Conservation (phyloP, 2,888 invertebrate genomes). For the Synergus gifuensis region DNA sequence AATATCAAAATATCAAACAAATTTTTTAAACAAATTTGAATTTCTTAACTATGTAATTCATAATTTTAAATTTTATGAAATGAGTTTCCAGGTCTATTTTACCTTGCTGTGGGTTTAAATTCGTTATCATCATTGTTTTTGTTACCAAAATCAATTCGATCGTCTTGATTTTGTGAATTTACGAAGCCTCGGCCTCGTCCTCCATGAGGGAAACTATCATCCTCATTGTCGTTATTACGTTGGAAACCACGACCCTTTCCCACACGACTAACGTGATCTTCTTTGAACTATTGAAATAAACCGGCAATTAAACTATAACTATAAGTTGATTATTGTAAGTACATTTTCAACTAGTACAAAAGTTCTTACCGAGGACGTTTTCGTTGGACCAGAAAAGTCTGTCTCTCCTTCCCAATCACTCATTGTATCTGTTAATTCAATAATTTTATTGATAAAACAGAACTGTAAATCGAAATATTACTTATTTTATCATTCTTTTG, state of each 20-base stretch:
- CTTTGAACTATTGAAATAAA: neutral
- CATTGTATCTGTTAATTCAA: conserved; percentile 12
- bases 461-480: neutral
- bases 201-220: neutral
- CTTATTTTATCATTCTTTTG: neutral
- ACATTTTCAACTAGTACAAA: neutral
- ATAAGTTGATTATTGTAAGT: neutral
- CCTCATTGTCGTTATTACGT: neutral
- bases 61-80: neutral
- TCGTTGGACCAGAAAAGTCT: neutral
- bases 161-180: neutral
- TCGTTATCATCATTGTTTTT: neutral
- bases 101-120: conserved; percentile 7
- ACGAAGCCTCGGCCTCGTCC: neutral
- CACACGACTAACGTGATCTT: conserved; percentile 1
- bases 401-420: neutral
- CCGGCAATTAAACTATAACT: neutral
- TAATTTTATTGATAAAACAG: neutral
- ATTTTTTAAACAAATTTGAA: neutral
- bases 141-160: neutral
- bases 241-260: conserved; percentile 9
- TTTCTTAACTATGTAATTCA: neutral
- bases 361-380: neutral
- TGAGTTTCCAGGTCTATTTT: neutral
- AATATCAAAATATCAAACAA: neutral